Base-by-base conservation (phyloP, 2,113 vertebrate genomes). In the Leucosticte australis region DNA sequence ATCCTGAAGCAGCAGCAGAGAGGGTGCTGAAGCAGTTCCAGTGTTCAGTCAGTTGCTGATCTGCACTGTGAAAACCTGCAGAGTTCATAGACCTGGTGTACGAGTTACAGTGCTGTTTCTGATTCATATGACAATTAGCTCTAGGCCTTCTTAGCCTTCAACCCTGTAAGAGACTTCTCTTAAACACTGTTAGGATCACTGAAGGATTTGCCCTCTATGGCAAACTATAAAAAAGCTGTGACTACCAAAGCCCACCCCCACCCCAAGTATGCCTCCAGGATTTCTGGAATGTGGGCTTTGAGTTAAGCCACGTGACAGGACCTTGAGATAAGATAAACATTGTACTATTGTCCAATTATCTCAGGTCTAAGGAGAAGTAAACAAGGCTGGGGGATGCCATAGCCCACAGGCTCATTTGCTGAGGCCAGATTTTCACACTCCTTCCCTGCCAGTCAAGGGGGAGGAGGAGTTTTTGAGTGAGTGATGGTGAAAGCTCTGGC, bases 61-160 rank as follows among this genome's bases (percentile, higher is more conserved):
- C 52, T n/a, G 39, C 31, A 15, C 41, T 52, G 35, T 23, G 44
- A 83, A 76, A 49, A 53, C 46, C 33, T 63, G 23, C 33, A 41
- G 42, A 37, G 21, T 42, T 86, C 26, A 21, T 2, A 39, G 30
- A 59, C 30, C 55, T 7, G 10, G 6, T 9, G 5, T 62, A 63
- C 0, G 0, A 77, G 16, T 33, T 39, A 83, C 1, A 0, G 13
- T 11, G 3, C 41, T 79, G 6, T 79, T 88, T 69, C 56, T 86
- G 22, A 44, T 47, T 57, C 52, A 28, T 31, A 41, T 0, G 0
- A 30, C 57, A 47, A 53, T 31, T 52, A 68, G 28, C 21, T 85
- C 26, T 19, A 53, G 50, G 13, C 11, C 18, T 76, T 80, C 55
- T 67, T 53, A 73, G 55, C 23, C 50, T 80, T 76, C 50, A 69